phyloP scores from a whole-genome alignment of 1,140 invertebrate genomes.

The Sitodiplosis mosellana region DNA sequence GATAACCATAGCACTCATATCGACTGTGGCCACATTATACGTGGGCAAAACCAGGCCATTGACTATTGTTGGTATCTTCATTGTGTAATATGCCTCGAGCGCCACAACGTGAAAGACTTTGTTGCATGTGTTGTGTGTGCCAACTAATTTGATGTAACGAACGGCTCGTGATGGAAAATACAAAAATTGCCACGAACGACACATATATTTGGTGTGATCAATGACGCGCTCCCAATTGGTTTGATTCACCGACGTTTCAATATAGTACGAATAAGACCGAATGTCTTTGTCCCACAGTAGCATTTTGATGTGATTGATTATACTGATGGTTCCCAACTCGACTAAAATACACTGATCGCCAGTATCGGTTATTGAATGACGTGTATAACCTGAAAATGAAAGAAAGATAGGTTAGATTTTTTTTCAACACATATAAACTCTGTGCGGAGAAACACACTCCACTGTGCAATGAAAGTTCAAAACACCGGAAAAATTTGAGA shows the following conservation, averaged over 20 bases:
- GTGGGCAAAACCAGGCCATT: conserved; percentile 68
- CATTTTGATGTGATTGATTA: conserved; percentile 86
- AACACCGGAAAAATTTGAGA: too few species aligned
- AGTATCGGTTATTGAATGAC: conserved; percentile 74
- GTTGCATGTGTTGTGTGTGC: conserved; percentile 90
- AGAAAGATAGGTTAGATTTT: background rate
- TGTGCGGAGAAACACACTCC: background rate
- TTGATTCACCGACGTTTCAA: conserved; percentile 92
- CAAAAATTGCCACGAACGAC: conserved; percentile 90
- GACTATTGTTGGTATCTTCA: conserved; percentile 50
- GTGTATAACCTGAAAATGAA: conserved; percentile 47
- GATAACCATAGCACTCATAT: conserved; percentile 74
- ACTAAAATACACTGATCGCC: conserved; percentile 63
- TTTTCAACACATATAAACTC: background rate
- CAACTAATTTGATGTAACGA: conserved; percentile 75
- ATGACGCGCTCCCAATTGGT: conserved; percentile 86
- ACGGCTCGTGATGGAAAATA: conserved; percentile 84
- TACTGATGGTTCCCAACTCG: conserved; percentile 68
- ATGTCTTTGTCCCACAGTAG: conserved; percentile 87
- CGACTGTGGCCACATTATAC: conserved; percentile 82
- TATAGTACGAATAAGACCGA: conserved; percentile 89
- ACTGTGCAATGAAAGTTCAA: too few species aligned
- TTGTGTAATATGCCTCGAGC: conserved; percentile 75
- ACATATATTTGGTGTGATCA: conserved; percentile 80
- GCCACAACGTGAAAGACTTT: conserved; percentile 86